Conservation (phyloP, 2,113 vertebrate genomes). For the Clarias macrocephalus region DNA sequence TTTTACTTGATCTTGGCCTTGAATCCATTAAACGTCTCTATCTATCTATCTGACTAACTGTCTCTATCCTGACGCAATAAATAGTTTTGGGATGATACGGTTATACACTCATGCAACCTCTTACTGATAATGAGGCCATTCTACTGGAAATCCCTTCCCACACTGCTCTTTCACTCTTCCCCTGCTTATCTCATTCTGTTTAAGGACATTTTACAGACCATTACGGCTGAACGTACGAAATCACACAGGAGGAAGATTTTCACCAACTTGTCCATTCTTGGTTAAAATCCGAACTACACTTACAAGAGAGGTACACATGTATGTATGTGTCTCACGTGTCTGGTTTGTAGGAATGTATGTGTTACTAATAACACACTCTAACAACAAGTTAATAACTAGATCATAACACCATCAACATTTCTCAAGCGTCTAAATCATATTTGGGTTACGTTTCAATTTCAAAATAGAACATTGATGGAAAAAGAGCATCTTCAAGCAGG, state of each 20-base stretch:
- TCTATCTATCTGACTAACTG: background rate
- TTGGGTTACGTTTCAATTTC: slow-evolving; percentile 5
- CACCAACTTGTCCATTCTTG: background rate
- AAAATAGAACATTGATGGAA: slow-evolving; percentile 11
- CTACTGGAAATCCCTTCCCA: background rate
- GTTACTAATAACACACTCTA: background rate
- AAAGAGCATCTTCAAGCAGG: slow-evolving; percentile 34
- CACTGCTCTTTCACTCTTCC: background rate
- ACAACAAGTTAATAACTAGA: background rate
- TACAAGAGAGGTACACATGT: background rate
- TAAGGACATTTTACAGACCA: background rate
- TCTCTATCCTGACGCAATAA: background rate
- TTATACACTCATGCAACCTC: slow-evolving; percentile 2
- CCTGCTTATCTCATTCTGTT: too few relatives aligned
- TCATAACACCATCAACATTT: background rate
- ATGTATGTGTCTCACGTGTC: background rate
- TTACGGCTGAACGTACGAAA: background rate
- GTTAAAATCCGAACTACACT: background rate
- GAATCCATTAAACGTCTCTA: background rate
- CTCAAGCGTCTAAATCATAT: background rate
- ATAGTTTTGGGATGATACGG: background rate
- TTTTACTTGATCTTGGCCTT: background rate
- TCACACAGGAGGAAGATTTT: background rate
- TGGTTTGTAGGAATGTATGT: background rate
- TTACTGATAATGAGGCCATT: background rate